A percentile compares a stretch with the other conserved stretches of the same genome.
Conservation (phyloP, 2,113 vertebrate genomes). For the Semicossyphus pulcher region DNA sequence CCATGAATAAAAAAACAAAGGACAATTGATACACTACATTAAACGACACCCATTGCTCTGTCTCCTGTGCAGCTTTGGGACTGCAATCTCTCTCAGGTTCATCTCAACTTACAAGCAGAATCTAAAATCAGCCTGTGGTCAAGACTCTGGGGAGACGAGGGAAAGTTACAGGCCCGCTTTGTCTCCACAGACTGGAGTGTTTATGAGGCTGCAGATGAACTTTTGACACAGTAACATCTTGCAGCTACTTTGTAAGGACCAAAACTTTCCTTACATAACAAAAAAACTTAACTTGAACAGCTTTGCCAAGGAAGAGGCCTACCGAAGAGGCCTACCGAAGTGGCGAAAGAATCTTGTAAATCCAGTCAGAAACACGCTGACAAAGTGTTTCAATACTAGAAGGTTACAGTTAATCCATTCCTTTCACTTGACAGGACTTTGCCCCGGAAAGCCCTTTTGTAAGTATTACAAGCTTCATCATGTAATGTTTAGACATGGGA, state of each 20-base stretch:
- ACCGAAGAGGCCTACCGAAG: neutral
- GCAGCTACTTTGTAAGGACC: neutral
- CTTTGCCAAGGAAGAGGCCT: neutral
- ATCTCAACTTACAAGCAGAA: neutral
- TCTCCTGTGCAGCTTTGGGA: neutral
- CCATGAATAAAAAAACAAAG: neutral
- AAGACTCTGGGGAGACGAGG: neutral
- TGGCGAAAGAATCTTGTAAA: neutral
- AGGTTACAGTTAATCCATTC: neutral
- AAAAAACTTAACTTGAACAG: neutral
- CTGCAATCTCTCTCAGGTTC: neutral
- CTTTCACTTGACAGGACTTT: constrained; percentile 15
- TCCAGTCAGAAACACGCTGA: neutral
- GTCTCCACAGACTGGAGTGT: too few species aligned
- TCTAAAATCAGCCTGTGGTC: neutral
- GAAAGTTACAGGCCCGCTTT: neutral
- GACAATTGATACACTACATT: neutral
- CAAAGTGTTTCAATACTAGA: neutral
- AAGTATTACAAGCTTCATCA: neutral
- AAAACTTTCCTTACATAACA: neutral
- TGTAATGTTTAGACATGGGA: neutral
- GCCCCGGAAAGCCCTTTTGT: neutral
- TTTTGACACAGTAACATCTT: neutral
- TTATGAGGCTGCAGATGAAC: neutral
- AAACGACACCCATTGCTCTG: neutral